Evolutionary conservation across 2,888 invertebrate species (phyloP), one percentile per base, ranked within the genome.

Genomic region (Encarsia formosa): DNA sequence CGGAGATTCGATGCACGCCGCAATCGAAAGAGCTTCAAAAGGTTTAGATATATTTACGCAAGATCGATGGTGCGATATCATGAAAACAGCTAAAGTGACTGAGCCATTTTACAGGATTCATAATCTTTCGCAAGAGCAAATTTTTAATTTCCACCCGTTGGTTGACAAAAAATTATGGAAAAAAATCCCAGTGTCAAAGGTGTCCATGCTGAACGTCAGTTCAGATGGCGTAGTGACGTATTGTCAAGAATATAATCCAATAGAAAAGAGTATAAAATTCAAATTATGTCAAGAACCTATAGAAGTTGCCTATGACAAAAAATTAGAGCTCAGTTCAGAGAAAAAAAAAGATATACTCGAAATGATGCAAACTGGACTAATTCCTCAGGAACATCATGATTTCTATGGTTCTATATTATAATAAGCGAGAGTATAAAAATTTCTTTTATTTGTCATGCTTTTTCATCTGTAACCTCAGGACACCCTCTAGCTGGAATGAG

Each of bases 1-100:
- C 16, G 54, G 54, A 23, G 54, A 50, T 34, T 50, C 42, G 18
- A 50, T 54, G 46, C 54, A 50, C 34, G 35, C 54, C n/a, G 35
- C 37, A 23, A 53, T 49, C 18, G 50, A 54, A 18, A 32, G 37
- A 9, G 24, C 40, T 11, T 26, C 43, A 38, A 51, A 29, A 35
- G 39, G 38, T 24, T 23, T 29, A 19, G 26, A 39, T 3, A 45
- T 56, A 18, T 56, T 35, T 35, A 56, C 49, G 3, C 45, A 52
- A 49, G 41, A 44, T 9, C 40, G 52, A 24, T 56, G 52, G 56
- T 53, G 50, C 26, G 24, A 45, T 13, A 34, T 47, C 15, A 53
- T 56, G 15, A 13, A 15, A 39, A 39, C 35, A 19, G 46, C 56
- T 11, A 55, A 55, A 43, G 37, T 51, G 13, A 47, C 23, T 18